Conservation (phyloP, 2,888 invertebrate species). For the Yponomeuta plumbellus region DNA sequence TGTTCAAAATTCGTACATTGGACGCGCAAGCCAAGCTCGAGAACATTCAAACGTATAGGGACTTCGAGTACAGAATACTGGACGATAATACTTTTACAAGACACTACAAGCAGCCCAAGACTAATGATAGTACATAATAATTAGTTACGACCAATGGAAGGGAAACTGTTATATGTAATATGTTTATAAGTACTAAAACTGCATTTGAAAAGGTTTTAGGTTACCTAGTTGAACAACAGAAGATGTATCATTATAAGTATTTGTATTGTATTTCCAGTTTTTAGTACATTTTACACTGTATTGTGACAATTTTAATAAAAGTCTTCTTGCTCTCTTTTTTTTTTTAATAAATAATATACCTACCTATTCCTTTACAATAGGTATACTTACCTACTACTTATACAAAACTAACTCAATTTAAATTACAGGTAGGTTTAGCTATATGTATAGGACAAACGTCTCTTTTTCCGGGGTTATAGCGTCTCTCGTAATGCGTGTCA, state of each 20-base stretch:
- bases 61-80: slow-evolving; percentile 51
- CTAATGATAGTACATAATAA: background rate
- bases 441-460: slow-evolving; percentile 18
- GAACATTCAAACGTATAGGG: slow-evolving; percentile 54
- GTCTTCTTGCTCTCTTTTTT: no score
- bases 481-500: slow-evolving; percentile 43
- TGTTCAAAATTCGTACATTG: slow-evolving; percentile 51
- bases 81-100: slow-evolving; percentile 52
- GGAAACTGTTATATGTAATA: background rate
- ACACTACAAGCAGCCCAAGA: slow-evolving; percentile 18
- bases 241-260: background rate
- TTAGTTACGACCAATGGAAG: background rate
- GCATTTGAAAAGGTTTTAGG: background rate
- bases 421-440: no score
- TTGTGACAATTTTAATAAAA: no score
- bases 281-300: no score
- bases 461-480: slow-evolving; percentile 44
- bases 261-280: no score
- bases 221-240: background rate
- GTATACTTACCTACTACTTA: no score
- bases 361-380: no score
- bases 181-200: background rate
- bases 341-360: no score
- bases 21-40: slow-evolving; percentile 51
- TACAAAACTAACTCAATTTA: background rate